These are phyloP conservation scores for Brachyalestes nurse DNA, from an alignment of 2,797 vertebrate genomes.

Conservation along the genomic window DNA sequence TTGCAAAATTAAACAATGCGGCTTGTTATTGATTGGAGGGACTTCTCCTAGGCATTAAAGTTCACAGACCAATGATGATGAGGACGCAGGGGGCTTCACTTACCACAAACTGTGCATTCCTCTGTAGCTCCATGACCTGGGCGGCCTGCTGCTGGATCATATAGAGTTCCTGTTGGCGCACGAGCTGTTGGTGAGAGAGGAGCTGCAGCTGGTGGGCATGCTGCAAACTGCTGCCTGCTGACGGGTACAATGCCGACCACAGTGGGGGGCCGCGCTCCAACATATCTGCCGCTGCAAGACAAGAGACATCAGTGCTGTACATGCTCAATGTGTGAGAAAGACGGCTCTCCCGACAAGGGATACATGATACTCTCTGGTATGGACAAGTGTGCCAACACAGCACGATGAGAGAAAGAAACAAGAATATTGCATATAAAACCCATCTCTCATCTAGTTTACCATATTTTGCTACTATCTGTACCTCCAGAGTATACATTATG, in stretches of 20 bases:
- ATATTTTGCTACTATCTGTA: background rate
- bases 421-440: background rate
- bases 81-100: slow-evolving; percentile 52
- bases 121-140: slow-evolving; percentile 94
- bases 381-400: background rate
- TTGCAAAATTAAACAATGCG: background rate
- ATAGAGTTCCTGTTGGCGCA: slow-evolving; percentile 93
- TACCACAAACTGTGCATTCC: slow-evolving; percentile 92
- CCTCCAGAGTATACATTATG: background rate
- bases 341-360: background rate
- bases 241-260: slow-evolving; percentile 90
- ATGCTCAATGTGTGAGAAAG: background rate
- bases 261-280: slow-evolving; percentile 90
- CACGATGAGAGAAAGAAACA: background rate
- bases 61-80: background rate
- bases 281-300: slow-evolving; percentile 80
- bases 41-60: background rate
- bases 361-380: background rate
- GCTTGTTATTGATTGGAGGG: background rate
- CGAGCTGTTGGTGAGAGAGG: slow-evolving; percentile 95
- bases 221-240: slow-evolving; percentile 88
- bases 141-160: slow-evolving; percentile 97
- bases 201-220: slow-evolving; percentile 97
- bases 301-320: slow-evolving; percentile 18
- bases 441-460: background rate